Conservation (phyloP, 2,888 invertebrate genomes). For the Athetis lepigone region DNA sequence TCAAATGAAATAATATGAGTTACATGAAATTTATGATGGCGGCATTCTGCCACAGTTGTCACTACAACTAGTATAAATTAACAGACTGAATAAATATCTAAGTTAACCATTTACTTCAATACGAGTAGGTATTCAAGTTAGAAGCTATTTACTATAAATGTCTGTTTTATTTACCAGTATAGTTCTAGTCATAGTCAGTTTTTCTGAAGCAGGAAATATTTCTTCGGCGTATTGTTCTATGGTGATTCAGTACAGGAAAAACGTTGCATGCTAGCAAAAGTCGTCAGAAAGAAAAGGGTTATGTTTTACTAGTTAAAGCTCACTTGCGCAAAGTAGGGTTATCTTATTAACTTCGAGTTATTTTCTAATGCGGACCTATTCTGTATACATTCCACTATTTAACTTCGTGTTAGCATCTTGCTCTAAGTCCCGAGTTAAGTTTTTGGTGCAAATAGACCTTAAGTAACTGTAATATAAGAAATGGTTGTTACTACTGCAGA, state of each 20-base stretch:
- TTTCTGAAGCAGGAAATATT: conserved; percentile 49
- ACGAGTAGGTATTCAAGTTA: conserved; percentile 11
- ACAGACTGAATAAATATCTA: conserved; percentile 53
- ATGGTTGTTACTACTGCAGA: conserved; percentile 29
- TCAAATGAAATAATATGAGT: conserved; percentile 63
- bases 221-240: conserved; percentile 14
- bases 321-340: neutral
- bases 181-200: conserved; percentile 17
- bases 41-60: conserved; percentile 60
- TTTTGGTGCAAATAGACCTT: neutral
- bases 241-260: conserved; percentile 42
- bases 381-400: neutral
- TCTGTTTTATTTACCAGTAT: conserved; percentile 29
- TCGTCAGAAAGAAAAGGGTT: conserved; percentile 18
- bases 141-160: neutral
- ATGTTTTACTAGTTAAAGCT: conserved; percentile 17
- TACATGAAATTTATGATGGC: conserved; percentile 59
- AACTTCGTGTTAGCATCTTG: neutral
- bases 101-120: conserved; percentile 52
- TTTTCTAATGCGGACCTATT: neutral
- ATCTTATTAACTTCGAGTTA: neutral
- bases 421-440: neutral
- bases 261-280: conserved; percentile 46
- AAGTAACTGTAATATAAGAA: conserved; percentile 43
- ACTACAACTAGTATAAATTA: conserved; percentile 59